Evolutionary conservation across 2,797 vertebrate genomes (phyloP).

Genomic region (Gallinago nigripennis): DNA sequence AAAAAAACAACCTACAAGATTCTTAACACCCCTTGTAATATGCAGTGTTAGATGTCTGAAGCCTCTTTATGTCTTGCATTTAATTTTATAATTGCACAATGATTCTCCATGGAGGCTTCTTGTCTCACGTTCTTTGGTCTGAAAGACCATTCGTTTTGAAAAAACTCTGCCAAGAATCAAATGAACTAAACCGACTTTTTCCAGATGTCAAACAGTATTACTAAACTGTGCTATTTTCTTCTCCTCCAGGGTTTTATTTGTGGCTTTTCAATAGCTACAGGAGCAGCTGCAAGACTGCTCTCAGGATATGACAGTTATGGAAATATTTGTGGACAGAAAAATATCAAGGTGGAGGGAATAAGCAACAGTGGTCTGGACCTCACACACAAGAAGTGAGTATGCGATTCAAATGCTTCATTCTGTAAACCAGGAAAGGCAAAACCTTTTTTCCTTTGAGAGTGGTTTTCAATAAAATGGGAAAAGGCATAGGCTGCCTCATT

Average conservation of each 20-base stretch:
- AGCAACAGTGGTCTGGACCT: slow-evolving; percentile 91
- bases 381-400: slow-evolving; percentile 89
- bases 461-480: not conserved
- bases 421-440: not conserved
- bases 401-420: not conserved
- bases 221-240: slow-evolving; percentile 18
- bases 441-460: not conserved
- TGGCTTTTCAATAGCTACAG: slow-evolving; percentile 93
- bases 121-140: not conserved
- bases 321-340: slow-evolving; percentile 94
- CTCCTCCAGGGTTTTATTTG: slow-evolving; percentile 91
- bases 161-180: not conserved
- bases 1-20: not conserved
- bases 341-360: slow-evolving; percentile 87
- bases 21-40: not conserved
- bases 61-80: not conserved
- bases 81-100: not conserved
- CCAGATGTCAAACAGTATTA: slow-evolving; percentile 2
- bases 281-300: slow-evolving; percentile 91
- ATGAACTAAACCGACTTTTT: slow-evolving; percentile 50
- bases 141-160: not conserved
- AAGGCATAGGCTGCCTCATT: not conserved
- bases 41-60: not conserved
- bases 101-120: not conserved
- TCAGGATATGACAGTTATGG: slow-evolving; percentile 98